phyloP scores from a whole-genome alignment of 1,140 invertebrate species.

The Drosophila bocqueti region DNA sequence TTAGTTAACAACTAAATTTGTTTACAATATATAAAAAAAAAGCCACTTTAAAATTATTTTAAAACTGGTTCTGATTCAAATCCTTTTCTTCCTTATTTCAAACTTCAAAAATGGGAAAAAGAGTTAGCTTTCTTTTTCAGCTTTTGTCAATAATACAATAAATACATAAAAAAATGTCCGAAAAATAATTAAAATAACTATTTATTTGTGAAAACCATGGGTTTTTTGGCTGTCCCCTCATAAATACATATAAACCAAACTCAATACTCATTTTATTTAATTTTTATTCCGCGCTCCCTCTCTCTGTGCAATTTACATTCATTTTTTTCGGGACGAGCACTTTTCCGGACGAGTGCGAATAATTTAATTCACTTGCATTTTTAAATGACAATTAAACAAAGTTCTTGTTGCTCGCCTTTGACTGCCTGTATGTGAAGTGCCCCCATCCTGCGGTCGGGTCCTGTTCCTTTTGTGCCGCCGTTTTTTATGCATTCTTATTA shows the following conservation, averaged over 20 bases:
- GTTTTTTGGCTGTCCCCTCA: not conserved
- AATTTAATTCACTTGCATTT: slow-evolving; percentile 71
- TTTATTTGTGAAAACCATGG: slow-evolving; percentile 2
- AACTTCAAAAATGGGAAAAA: no score
- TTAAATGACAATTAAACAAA: slow-evolving; percentile 59
- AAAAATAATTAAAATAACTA: not conserved
- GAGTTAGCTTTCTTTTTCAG: no score
- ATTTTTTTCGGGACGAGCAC: slow-evolving; percentile 27
- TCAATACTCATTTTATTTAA: not conserved
- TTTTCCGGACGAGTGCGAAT: slow-evolving; percentile 56
- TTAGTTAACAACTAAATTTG: no score
- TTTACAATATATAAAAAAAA: no score
- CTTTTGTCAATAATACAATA: not conserved
- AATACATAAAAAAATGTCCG: not conserved
- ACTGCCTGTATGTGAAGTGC: slow-evolving; percentile 51
- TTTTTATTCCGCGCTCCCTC: slow-evolving; percentile 1
- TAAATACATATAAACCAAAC: slow-evolving; percentile 10
- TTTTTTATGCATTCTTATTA: slow-evolving; percentile 50
- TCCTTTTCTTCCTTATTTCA: no score
- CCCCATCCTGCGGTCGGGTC: slow-evolving; percentile 46
- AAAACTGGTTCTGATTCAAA: no score
- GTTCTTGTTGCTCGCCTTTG: slow-evolving; percentile 48
- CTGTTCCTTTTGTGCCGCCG: slow-evolving; percentile 36
- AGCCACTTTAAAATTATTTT: no score
- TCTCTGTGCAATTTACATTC: slow-evolving; percentile 2